Evolutionary conservation across 2,888 invertebrate species (phyloP), one percentile per base, ranked within the genome.

Genomic region (Altica lythri): DNA sequence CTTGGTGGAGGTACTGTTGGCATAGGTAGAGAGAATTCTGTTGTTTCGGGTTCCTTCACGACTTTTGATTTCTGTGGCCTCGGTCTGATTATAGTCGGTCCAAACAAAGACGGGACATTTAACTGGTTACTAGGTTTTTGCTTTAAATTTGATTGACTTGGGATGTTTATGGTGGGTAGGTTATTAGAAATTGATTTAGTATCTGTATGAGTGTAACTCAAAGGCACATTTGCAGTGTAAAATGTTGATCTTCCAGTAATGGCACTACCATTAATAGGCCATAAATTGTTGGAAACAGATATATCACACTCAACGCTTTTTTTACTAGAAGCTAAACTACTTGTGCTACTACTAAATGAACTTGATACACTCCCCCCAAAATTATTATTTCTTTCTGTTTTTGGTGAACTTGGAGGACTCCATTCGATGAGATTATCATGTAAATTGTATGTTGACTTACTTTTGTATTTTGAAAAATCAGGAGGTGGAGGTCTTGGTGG

Each of bases 1-100:
- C 88, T 86, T 1, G 90, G 90, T 2, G 91, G 89, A 4, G 90
- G 89, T 60, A 87, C 80, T 30, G 81, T 82, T 5, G 91, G 91
- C 90, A 91, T 90, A 0, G 91, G 90, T 6, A 62, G 62, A 12
- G 65, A 62, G 14, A 51, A 43, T 13, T 57, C 54, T 25, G 67
- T 51, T 53, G 61, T 66, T 17, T 79, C 79, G 4, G 12, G 17
- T 10, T 37, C 37, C 8, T 35, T 47, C 4, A 18, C 10, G 5
- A n/a, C 12, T 16, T 47, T 47, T 29, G 17, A 38, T 29, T 47
- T 47, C 10, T 6, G 2, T 38, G 25, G 47, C 16, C 17, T 25
- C 48, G 85, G 82, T 52, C 87, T 77, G 53, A 91, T 91, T 70
- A 91, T 91, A 32, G 91, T 90, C 2, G 91, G 90, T 68, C 77